Evolutionary conservation across 2,888 invertebrate genomes (phyloP).

Genomic region (Notodonta ziczac): DNA sequence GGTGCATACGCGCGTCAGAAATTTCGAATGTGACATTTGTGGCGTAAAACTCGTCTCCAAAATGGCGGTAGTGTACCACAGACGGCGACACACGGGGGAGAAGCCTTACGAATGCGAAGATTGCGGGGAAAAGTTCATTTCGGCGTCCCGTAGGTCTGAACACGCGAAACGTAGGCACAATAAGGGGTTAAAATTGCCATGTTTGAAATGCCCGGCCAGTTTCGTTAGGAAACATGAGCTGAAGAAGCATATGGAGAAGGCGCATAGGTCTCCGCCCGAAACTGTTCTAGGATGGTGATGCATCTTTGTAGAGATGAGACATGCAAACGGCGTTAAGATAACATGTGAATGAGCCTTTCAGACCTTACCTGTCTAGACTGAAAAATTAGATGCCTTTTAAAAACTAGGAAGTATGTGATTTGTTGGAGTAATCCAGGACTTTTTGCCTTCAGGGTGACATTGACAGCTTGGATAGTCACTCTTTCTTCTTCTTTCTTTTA

Average conservation of each 20-base stretch:
- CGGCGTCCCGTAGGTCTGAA: slow-evolving; percentile 70
- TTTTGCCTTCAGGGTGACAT: too few relatives aligned
- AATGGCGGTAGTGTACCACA: slow-evolving; percentile 77
- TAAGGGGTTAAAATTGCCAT: slow-evolving; percentile 60
- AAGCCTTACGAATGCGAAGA: slow-evolving; percentile 73
- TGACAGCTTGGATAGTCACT: too few relatives aligned
- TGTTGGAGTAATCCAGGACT: too few relatives aligned
- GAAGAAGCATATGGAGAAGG: slow-evolving; percentile 61
- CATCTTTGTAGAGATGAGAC: too few relatives aligned
- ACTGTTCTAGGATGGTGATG: not conserved
- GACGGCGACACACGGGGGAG: slow-evolving; percentile 76
- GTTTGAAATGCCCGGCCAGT: slow-evolving; percentile 54
- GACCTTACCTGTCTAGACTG: too few relatives aligned
- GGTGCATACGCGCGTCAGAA: slow-evolving; percentile 80
- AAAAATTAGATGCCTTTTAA: too few relatives aligned
- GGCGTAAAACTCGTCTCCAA: slow-evolving; percentile 73
- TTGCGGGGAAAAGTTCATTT: slow-evolving; percentile 73
- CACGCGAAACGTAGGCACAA: slow-evolving; percentile 73
- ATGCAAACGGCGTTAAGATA: too few relatives aligned
- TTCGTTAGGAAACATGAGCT: slow-evolving; percentile 67
- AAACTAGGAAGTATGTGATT: too few relatives aligned
- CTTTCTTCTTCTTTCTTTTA: too few relatives aligned
- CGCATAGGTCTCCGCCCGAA: slow-evolving; percentile 38
- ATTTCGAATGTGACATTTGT: slow-evolving; percentile 82
- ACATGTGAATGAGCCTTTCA: too few relatives aligned